Evolutionary conservation across 2,888 invertebrate species (phyloP).

Genomic region (Nesidiocoris tenuis): DNA sequence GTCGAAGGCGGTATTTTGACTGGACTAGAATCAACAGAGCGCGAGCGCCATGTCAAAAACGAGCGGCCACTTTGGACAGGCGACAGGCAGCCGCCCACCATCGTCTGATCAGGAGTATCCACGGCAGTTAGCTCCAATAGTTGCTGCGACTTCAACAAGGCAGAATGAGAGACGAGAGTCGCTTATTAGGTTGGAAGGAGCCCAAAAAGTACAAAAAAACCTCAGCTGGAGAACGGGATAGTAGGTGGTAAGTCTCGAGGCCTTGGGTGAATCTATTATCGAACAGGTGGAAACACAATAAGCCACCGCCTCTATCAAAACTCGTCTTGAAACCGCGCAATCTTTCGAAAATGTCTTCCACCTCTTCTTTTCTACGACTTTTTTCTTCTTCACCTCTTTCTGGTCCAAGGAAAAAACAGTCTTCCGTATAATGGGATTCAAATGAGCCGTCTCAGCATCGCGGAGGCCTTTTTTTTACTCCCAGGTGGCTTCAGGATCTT

Average conservation of each 20-base stretch:
- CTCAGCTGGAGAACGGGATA: conserved; percentile 7
- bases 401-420: conserved; percentile 18
- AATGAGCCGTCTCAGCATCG: conserved; percentile 24
- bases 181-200: conserved; percentile 3
- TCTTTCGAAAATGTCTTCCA: conserved; percentile 9
- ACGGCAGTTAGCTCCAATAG: no score
- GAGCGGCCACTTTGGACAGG: neutral
- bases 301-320: conserved; percentile 9
- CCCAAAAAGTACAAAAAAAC: conserved; percentile 19
- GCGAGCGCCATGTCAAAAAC: neutral
- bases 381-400: conserved; percentile 8
- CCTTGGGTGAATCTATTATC: conserved; percentile 26
- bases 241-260: neutral
- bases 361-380: conserved; percentile 11
- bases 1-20: neutral
- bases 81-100: neutral
- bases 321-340: conserved; percentile 19
- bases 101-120: no score
- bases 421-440: conserved; percentile 41
- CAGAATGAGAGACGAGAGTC: conserved; percentile 3
- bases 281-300: conserved; percentile 38
- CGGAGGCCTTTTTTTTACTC: conserved; percentile 13
- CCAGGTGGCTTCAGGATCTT: conserved; percentile 1
- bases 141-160: neutral
- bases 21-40: neutral